Conservation (phyloP, 1,140 invertebrate species). For the Brachionus manjavacas region DNA sequence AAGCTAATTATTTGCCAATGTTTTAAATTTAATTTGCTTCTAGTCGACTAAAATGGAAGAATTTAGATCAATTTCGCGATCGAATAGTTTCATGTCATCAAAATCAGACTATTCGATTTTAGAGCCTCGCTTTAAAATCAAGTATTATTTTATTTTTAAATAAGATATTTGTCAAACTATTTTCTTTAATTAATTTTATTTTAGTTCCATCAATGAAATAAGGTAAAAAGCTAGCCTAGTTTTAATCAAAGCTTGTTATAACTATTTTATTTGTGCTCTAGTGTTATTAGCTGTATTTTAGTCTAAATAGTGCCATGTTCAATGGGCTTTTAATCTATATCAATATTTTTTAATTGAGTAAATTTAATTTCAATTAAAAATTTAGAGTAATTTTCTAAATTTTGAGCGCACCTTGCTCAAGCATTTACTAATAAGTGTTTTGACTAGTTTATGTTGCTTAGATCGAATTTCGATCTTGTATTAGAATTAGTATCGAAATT, state of each 20-base stretch:
- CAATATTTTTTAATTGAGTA: background rate
- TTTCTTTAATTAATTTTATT: background rate
- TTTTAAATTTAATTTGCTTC: background rate
- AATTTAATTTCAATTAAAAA: background rate
- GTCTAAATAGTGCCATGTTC: background rate
- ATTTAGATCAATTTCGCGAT: slow-evolving; percentile 23
- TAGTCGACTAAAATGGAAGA: slow-evolving; percentile 33
- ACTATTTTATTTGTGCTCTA: background rate
- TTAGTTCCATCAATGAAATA: slow-evolving; percentile 23
- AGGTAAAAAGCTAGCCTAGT: slow-evolving; percentile 22
- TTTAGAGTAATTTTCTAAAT: background rate
- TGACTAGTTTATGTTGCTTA: background rate
- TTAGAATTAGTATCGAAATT: background rate
- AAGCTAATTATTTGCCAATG: background rate
- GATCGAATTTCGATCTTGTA: background rate
- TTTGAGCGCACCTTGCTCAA: background rate
- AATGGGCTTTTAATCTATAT: background rate
- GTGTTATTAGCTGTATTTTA: background rate
- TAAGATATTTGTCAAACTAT: background rate
- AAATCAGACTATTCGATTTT: slow-evolving; percentile 28
- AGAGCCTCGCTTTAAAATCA: background rate
- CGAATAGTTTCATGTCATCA: slow-evolving; percentile 30
- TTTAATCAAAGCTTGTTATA: background rate
- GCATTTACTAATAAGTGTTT: background rate
- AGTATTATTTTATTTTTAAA: background rate